phyloP scores from a whole-genome alignment of 1,140 invertebrate genomes.

The Aphidius ervi region DNA sequence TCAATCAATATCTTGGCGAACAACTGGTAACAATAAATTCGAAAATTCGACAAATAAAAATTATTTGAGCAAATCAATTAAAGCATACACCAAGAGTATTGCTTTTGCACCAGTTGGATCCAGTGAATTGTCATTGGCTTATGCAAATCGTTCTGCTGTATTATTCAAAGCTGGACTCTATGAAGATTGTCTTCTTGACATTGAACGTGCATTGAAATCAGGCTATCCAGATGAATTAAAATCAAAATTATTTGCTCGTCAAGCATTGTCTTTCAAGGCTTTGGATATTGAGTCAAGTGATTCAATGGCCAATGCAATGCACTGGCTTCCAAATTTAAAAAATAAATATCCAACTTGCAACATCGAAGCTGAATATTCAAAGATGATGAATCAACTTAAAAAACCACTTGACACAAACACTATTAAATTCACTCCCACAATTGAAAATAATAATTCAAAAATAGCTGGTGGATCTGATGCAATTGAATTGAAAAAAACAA shows the following conservation, averaged over 20 bases:
- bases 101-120: too few species aligned
- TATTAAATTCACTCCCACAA: conserved; percentile 2
- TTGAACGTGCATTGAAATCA: conserved; percentile 7
- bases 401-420: neutral
- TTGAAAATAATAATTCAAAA: conserved; percentile 2
- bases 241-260: conserved; percentile 10
- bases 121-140: too few species aligned
- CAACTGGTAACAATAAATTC: too few species aligned
- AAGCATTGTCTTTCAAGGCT: neutral
- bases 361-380: too few species aligned
- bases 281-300: neutral
- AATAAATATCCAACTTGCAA: too few species aligned
- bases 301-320: neutral
- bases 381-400: neutral
- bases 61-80: neutral
- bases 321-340: too few species aligned
- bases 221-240: conserved; percentile 13
- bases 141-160: conserved; percentile 3
- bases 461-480: conserved; percentile 11
- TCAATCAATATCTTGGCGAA: too few species aligned
- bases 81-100: too few species aligned
- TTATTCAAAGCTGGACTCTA: conserved; percentile 8
- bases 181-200: conserved; percentile 15
- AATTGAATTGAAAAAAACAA: conserved; percentile 8
- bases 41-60: too few species aligned